Base-by-base conservation (phyloP, 2,113 vertebrate genomes). In the Neotoma lepida region DNA sequence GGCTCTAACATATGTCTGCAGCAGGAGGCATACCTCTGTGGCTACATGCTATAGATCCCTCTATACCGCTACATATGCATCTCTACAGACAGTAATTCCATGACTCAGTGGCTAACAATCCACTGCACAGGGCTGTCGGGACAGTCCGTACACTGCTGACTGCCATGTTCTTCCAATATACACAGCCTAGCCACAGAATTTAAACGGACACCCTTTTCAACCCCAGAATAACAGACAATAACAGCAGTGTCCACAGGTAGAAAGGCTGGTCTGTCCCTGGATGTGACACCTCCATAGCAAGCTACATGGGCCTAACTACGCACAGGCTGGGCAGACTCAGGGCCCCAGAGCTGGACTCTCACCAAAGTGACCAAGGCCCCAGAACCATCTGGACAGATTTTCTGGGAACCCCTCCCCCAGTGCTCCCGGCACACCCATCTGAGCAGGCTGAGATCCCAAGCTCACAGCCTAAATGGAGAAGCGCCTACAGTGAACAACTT, bases 91-190 rank as follows among this genome's bases (percentile, higher is more conserved):
- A 1, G 0, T 1, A 6, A 41, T 0, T 46, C 46, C 4, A 1
- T 0, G 12, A 41, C 22, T 7, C 56, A 3, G 1, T 0, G 0
- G 14, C 7, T 26, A 4, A 6, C 6, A 8, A 26, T 1, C 58
- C 0, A 6, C 26, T 1, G 3, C 30, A 3, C 0, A 3, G 73
- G 49, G 56, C 1, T 24, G 10, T 0, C 15, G 26, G 78, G 5
- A 17, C 35, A 35, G 80, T 30, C 44, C 1, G 0, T 4, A 7
- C 20, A 30, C 2, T 1, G 35, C 54, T 13, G 3, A 0, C 18
- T 0, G 18, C 51, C 1, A 9, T 18, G 8, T 0, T 9, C 46
- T 51, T 14, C 86, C 6, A 10, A 35, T 1, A 41, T 1, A 0
- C 9, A 70, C 13, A 1, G 28, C 61, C 35, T 0, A 5, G 15